Conservation (phyloP, 2,797 vertebrate species). For the Hipposideros larvatus region DNA sequence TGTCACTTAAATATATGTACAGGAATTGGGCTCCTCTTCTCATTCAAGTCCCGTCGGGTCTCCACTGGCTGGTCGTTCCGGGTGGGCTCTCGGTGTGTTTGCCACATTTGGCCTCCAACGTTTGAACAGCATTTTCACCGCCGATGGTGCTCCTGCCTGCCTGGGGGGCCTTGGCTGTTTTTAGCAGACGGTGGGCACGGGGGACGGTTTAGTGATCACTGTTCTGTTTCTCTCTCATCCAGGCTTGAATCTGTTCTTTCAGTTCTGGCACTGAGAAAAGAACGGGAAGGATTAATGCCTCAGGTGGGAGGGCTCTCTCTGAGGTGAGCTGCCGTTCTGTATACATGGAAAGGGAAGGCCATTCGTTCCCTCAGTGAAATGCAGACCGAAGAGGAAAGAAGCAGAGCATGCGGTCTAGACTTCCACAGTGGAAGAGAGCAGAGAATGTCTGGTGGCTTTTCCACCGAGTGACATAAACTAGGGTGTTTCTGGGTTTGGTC, state of each 20-base stretch:
- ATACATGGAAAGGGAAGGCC: background rate
- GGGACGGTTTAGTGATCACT: constrained; percentile 85
- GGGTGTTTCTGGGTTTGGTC: background rate
- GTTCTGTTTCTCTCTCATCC: constrained; percentile 98
- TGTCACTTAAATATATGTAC: constrained; percentile 91
- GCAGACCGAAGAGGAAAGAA: background rate
- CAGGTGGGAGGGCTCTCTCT: background rate
- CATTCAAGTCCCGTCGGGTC: constrained; percentile 61
- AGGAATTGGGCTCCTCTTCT: constrained; percentile 86
- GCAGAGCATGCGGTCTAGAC: background rate
- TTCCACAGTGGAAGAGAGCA: background rate
- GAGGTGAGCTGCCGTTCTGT: background rate
- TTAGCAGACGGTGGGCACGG: background rate
- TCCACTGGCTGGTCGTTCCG: constrained; percentile 48
- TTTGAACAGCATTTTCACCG: background rate
- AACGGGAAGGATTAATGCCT: background rate
- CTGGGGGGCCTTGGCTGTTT: constrained; percentile 33
- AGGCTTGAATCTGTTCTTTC: constrained; percentile 97
- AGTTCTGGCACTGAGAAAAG: constrained; percentile 95
- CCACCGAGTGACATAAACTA: background rate
- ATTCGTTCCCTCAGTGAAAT: background rate
- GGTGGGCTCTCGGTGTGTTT: constrained; percentile 51
- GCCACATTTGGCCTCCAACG: constrained; percentile 60
- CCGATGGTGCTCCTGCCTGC: constrained; percentile 42
- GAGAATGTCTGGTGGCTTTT: background rate